phyloP scores from a whole-genome alignment of 2,888 invertebrate species.

The Brachyptera risi region DNA sequence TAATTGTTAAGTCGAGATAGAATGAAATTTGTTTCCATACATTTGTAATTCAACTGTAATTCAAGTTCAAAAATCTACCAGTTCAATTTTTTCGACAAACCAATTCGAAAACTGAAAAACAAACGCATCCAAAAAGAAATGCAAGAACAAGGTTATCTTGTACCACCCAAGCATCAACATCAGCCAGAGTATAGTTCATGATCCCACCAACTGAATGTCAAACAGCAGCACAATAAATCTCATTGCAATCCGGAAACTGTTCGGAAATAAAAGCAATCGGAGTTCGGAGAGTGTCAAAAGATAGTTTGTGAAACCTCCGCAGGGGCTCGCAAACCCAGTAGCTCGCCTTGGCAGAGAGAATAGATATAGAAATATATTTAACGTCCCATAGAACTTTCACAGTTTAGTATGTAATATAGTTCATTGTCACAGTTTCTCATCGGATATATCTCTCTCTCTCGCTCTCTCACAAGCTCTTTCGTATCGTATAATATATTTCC shows the following conservation, averaged over 20 bases:
- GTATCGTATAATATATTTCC: not conserved
- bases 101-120: no score
- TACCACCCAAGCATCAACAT: no score
- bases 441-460: not conserved
- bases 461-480: not conserved
- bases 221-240: slow-evolving; percentile 6
- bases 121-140: no score
- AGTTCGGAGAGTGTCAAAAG: not conserved
- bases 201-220: not conserved
- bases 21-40: no score
- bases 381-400: not conserved
- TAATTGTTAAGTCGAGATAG: no score
- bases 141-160: no score
- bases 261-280: not conserved
- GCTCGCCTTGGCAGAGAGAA: not conserved
- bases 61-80: no score
- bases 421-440: not conserved
- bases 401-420: not conserved
- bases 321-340: not conserved
- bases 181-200: no score
- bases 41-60: no score
- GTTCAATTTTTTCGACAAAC: no score
- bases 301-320: not conserved
- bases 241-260: not conserved
- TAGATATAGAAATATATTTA: not conserved